These are phyloP conservation scores for Micronycteris hirsuta DNA, from an alignment of 2,113 vertebrate genomes.

Conservation along the genomic window DNA sequence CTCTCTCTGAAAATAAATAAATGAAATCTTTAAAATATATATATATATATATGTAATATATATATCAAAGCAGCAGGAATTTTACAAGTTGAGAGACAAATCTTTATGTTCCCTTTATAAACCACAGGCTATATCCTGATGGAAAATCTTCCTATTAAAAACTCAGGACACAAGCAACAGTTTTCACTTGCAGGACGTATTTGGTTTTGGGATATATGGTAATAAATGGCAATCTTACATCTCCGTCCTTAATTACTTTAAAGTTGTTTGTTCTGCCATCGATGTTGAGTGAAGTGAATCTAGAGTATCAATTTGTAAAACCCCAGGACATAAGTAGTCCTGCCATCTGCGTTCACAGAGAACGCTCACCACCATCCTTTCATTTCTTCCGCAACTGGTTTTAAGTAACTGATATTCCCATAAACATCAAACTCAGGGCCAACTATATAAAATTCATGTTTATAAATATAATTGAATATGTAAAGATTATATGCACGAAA, in stretches of 20 bases:
- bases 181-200: not conserved
- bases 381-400: not conserved
- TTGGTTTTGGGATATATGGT: not conserved
- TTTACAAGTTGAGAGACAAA: not conserved
- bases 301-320: not conserved
- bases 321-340: not conserved
- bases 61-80: not conserved
- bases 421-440: not conserved
- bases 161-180: not conserved
- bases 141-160: conserved; percentile 6
- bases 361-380: not conserved
- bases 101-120: not conserved
- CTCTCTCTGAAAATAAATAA: too few species aligned
- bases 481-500: not conserved
- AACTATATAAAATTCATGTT: not conserved
- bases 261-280: not conserved
- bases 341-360: not conserved
- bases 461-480: not conserved
- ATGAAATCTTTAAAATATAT: too few species aligned
- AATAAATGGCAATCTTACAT: not conserved
- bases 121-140: not conserved
- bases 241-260: not conserved
- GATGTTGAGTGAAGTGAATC: not conserved
- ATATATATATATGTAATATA: too few species aligned
- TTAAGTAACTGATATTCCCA: not conserved